Base-by-base conservation (phyloP, 1,140 invertebrate genomes). In the Drosophila azteca region DNA sequence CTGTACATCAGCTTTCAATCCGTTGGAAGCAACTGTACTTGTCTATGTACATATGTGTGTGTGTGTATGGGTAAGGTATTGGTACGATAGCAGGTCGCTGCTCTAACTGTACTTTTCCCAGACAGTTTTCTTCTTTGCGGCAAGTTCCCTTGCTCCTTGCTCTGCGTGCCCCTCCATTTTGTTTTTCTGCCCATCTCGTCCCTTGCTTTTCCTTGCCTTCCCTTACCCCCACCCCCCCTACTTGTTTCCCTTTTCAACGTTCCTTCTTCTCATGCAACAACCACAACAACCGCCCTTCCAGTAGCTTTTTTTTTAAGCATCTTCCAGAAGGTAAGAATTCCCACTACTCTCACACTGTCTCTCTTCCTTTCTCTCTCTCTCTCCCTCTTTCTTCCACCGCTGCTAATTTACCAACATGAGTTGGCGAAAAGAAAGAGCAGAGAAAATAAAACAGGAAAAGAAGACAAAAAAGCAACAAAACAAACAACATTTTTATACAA, bases 351-450 rank as follows among this genome's bases (percentile, higher is more conserved):
- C 35, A 5, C n/a, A 24, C 45, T 60, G 29, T 51, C 29, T 45
- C 31, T 35, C 26, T 35, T 7, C 15, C 9, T 39, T 20, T 17
- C 11, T 11, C 9, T 35, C 11, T 39, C 35, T 39, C 11, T 8
- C 31, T 9, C 20, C 15, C 55, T 61, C 22, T 46, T 59, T 52
- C 9, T 31, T 41, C 45, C 31, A 46, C 54, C 50, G 53, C 72
- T 73, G 76, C 71, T 84, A 80, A 80, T 85, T 84, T 80, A 80
- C 62, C 65, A 79, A 69, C 73, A 73, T 80, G 82, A 84, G 80
- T 74, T 64, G 72, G 64, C 81, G 74, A 79, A 68, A 76, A 77
- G 54, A 60, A 29, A 70, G 49, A 69, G 48, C 58, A 61, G 35
- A 57, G 41, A 53, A 66, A 63, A 41, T 20, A 65, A 65, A 53